A percentile compares a stretch with the other conserved stretches of the same genome.
Evolutionary conservation across 53 echinoderm and acorn worm genomes (phyloP).

Genomic region (Zoroaster sp.): DNA sequence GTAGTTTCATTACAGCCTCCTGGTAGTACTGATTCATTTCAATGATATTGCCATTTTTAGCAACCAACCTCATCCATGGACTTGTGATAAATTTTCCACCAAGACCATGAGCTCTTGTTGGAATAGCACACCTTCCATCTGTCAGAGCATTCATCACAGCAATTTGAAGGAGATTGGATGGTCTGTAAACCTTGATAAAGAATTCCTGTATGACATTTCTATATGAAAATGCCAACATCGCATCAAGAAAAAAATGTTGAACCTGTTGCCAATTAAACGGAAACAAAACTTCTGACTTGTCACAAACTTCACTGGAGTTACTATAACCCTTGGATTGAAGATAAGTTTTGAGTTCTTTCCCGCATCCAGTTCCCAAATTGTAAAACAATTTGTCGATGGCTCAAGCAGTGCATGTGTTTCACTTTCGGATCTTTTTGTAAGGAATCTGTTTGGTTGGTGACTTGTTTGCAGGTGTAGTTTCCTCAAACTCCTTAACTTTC

Average conservation of each 20-base stretch:
- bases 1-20: neutral
- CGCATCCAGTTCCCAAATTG: neutral
- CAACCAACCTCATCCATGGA: neutral
- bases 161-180: neutral
- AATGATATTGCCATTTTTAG: neutral
- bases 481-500: neutral
- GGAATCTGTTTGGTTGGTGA: neutral
- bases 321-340: neutral
- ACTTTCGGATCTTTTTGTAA: neutral
- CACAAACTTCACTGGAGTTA: too few relatives aligned
- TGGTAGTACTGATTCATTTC: neutral
- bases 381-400: neutral
- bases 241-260: neutral
- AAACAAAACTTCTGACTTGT: neutral
- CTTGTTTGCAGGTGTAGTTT: neutral
- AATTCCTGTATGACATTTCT: neutral
- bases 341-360: neutral
- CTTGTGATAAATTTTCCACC: neutral
- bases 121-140: neutral
- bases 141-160: neutral
- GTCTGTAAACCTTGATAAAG: neutral
- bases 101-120: neutral
- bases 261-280: neutral
- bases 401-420: neutral
- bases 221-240: neutral